Conservation (phyloP, 2,797 vertebrate genomes). For the Leptoclinus maculatus region DNA sequence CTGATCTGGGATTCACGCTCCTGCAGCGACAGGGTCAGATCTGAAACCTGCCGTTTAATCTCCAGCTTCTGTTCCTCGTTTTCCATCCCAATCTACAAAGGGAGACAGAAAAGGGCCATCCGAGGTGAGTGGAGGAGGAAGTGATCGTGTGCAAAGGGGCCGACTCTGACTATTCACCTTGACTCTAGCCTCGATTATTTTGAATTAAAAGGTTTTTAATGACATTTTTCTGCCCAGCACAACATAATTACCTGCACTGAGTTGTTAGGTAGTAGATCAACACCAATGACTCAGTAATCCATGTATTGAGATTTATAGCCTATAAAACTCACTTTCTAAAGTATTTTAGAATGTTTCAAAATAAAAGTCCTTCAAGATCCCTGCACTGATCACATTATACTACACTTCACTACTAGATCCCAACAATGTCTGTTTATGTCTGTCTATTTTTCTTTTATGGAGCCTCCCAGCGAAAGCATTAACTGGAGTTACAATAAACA, state of each 20-base stretch:
- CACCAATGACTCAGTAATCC: background rate
- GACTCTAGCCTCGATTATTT: background rate
- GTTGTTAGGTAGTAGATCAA: background rate
- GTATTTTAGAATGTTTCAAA: background rate
- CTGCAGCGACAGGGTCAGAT: constrained; percentile 93
- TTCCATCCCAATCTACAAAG: constrained; percentile 90
- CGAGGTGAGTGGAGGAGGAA: constrained; percentile 4
- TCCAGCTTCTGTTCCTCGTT: constrained; percentile 96
- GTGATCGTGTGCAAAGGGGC: background rate
- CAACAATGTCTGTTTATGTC: background rate
- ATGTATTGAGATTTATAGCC: background rate
- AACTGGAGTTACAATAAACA: background rate
- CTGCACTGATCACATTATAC: background rate
- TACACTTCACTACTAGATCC: background rate
- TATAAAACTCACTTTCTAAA: constrained; percentile 1
- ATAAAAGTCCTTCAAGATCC: background rate
- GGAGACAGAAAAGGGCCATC: constrained; percentile 3
- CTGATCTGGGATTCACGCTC: constrained; percentile 95
- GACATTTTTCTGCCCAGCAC: too few relatives aligned
- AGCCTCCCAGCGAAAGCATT: background rate
- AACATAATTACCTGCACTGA: background rate
- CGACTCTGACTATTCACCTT: constrained; percentile 6
- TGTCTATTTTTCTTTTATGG: background rate
- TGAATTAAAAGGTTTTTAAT: background rate
- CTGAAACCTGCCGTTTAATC: constrained; percentile 93